phyloP scores from a whole-genome alignment of 2,113 vertebrate species.

The Dicaeum eximium region DNA sequence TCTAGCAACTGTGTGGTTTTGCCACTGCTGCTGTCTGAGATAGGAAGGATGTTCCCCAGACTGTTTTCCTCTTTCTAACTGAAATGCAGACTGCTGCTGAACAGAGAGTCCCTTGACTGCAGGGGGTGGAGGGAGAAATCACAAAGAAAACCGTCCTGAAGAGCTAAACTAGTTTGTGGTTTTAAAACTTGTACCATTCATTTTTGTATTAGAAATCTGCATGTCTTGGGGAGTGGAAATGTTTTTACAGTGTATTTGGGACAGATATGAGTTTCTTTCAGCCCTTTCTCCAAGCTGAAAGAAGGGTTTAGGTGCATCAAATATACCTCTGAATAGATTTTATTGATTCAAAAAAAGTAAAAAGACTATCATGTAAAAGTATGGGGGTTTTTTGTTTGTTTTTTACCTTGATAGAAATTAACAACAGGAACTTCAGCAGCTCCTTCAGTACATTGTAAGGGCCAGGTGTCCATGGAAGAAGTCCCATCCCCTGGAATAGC shows the following conservation, averaged over 20 bases:
- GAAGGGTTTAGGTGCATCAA: neutral
- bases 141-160: neutral
- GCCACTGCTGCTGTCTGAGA: neutral
- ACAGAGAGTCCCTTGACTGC: neutral
- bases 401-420: neutral
- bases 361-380: neutral
- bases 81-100: neutral
- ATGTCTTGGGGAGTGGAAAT: neutral
- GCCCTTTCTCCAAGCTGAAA: neutral
- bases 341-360: neutral
- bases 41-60: neutral
- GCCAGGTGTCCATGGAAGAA: neutral
- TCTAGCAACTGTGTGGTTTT: neutral
- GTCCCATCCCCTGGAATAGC: neutral
- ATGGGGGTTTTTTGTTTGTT: fast-evolving
- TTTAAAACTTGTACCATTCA: neutral
- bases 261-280: neutral
- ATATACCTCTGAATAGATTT: neutral
- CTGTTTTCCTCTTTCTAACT: neutral
- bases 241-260: neutral
- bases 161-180: neutral
- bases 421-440: neutral
- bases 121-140: neutral
- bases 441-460: neutral
- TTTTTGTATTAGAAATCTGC: neutral